Conservation (phyloP, 30 jellyfish, hydroid and myxozoan genomes). For the Aurelia sp. region DNA sequence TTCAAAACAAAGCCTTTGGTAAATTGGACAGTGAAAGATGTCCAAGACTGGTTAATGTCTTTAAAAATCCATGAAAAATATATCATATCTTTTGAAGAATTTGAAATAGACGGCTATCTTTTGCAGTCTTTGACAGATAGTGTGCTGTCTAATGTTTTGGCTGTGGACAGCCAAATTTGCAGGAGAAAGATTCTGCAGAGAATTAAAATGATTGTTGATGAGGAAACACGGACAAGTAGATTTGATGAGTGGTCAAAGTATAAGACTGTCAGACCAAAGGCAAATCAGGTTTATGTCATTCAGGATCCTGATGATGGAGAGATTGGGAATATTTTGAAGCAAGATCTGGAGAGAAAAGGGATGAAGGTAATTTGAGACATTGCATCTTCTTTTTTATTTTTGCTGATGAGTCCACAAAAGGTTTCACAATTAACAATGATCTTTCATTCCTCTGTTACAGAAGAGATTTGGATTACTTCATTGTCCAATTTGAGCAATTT, state of each 20-base stretch:
- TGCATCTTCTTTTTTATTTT: no score
- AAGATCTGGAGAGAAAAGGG: conserved; percentile 50
- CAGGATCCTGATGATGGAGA: conserved; percentile 67
- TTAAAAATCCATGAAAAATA: conserved; percentile 54
- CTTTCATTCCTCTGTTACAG: no score
- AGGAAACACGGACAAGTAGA: conserved; percentile 37
- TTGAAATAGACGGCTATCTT: conserved; percentile 61
- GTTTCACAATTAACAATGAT: no score
- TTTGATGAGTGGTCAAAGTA: conserved; percentile 41
- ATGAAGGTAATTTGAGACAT: conserved; percentile 19
- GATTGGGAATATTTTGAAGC: conserved; percentile 27
- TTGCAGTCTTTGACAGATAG: conserved; percentile 36
- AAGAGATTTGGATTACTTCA: no score
- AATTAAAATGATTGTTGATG: conserved; percentile 12
- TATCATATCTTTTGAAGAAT: conserved; percentile 65
- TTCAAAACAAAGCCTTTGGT: conserved; percentile 38
- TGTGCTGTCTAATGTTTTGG: conserved; percentile 43
- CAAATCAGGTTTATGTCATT: conserved; percentile 43
- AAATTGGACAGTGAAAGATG: conserved; percentile 55
- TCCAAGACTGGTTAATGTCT: conserved; percentile 59
- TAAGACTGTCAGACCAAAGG: conserved; percentile 6
- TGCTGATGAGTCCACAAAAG: no score
- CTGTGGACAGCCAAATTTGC: conserved; percentile 66
- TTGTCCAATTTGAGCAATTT: no score
- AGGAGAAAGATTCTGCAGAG: conserved; percentile 58